Evolutionary conservation across 53 echinoderm and acorn worm species (phyloP).

Genomic region (Paelopatides confundens): DNA sequence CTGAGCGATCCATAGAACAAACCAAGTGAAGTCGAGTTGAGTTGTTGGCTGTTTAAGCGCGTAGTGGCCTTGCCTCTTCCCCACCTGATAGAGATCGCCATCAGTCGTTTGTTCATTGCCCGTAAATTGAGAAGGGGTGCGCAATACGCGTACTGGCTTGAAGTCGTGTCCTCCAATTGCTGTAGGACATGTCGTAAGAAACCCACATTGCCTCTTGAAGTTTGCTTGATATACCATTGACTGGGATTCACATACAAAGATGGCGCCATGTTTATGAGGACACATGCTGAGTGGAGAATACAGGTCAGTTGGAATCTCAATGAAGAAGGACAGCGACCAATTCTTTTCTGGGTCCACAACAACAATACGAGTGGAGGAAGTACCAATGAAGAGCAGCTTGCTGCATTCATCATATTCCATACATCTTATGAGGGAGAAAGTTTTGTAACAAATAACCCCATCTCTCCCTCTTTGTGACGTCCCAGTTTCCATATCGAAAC

Average conservation of each 20-base stretch:
- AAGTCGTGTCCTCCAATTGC: constrained; percentile 28
- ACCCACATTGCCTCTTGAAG: constrained; percentile 40
- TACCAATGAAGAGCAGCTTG: constrained; percentile 34
- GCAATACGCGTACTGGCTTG: neutral
- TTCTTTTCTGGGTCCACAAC: constrained; percentile 15
- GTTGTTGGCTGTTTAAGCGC: neutral
- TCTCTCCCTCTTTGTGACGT: neutral
- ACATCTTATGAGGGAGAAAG: neutral
- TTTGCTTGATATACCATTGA: constrained; percentile 37
- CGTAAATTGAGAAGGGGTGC: neutral
- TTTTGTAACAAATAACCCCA: neutral
- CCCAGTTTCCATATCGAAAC: constrained; percentile 29
- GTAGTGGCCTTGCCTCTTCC: constrained; percentile 33
- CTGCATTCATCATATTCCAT: constrained; percentile 31
- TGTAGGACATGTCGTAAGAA: constrained; percentile 8
- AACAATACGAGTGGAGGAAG: neutral
- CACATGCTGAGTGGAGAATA: constrained; percentile 7
- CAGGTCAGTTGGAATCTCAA: constrained; percentile 25
- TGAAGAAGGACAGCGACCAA: constrained; percentile 6
- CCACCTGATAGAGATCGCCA: constrained; percentile 4
- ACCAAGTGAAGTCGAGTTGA: constrained; percentile 36
- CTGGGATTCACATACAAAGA: constrained; percentile 35
- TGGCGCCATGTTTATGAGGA: constrained; percentile 11
- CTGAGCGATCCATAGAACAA: constrained; percentile 17
- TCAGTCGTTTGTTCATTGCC: neutral